Conservation (phyloP, 2,888 invertebrate genomes). For the Autographa gamma region DNA sequence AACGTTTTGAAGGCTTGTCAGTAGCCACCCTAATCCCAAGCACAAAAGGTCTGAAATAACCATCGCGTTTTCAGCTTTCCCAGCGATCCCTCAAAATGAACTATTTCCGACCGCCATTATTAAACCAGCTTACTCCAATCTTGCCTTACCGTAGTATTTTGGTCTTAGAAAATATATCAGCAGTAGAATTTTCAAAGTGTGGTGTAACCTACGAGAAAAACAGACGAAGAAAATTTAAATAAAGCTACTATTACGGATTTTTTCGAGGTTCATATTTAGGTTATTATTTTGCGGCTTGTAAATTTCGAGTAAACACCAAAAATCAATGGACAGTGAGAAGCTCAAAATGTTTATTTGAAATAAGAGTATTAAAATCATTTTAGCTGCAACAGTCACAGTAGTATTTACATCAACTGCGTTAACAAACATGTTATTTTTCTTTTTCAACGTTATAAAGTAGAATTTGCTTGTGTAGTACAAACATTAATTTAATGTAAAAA, state of each 20-base stretch:
- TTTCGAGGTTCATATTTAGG: no score
- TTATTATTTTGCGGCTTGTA: no score
- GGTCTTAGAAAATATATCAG: not conserved
- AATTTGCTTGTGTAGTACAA: constrained; percentile 1
- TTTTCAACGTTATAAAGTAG: not conserved
- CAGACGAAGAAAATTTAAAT: no score
- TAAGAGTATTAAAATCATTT: no score
- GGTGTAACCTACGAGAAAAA: no score
- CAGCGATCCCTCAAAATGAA: constrained; percentile 1
- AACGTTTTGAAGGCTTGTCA: constrained; percentile 2
- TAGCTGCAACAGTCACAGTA: no score
- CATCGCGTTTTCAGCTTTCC: not conserved
- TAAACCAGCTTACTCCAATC: not conserved
- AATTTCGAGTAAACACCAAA: no score
- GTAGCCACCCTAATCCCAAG: not conserved
- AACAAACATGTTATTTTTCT: not conserved
- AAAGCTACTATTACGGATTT: no score
- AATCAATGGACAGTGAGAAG: no score
- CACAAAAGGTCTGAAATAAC: constrained; percentile 1
- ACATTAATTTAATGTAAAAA: not conserved
- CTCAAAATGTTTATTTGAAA: no score
- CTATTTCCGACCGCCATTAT: not conserved
- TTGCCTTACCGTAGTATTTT: not conserved
- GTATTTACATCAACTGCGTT: no score
- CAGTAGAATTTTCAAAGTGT: no score